Conservation (phyloP, 2,797 vertebrate genomes). For the Scleropages formosus region DNA sequence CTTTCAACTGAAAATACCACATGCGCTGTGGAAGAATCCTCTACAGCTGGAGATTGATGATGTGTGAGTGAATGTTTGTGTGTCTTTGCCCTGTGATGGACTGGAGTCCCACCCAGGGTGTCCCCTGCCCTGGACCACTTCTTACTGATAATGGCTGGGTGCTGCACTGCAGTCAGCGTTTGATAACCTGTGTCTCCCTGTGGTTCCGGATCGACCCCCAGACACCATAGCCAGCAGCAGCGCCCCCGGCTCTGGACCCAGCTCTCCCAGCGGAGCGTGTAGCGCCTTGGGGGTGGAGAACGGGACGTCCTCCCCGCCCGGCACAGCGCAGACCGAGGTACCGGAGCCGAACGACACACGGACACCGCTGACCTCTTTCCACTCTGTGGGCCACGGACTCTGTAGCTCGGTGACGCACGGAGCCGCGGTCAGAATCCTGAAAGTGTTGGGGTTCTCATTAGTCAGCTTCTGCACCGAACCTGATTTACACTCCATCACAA, state of each 20-base stretch:
- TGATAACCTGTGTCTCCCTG: not conserved
- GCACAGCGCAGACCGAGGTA: constrained; percentile 89
- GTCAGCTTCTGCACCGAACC: too few species aligned
- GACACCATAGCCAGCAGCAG: constrained; percentile 90
- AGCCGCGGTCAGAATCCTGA: too few species aligned
- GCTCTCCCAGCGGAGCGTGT: constrained; percentile 90
- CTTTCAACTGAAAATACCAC: too few species aligned
- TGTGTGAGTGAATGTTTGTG: not conserved
- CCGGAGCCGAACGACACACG: not conserved
- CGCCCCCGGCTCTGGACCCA: constrained; percentile 91
- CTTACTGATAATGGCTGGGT: constrained; percentile 4
- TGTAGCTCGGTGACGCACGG: too few species aligned
- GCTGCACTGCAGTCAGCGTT: not conserved
- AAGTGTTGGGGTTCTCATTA: too few species aligned
- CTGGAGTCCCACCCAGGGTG: not conserved
- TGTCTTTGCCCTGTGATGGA: not conserved
- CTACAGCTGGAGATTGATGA: not conserved
- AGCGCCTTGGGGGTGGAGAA: constrained; percentile 84
- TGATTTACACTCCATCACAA: too few species aligned
- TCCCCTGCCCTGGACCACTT: not conserved
- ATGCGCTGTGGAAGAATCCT: too few species aligned
- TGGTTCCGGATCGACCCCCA: constrained; percentile 52
- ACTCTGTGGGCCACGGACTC: too few species aligned
- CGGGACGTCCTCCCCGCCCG: constrained; percentile 79
- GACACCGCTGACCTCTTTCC: too few species aligned